These are phyloP conservation scores for Indri indri DNA, from an alignment of 2,113 vertebrate species.

Conservation along the genomic window DNA sequence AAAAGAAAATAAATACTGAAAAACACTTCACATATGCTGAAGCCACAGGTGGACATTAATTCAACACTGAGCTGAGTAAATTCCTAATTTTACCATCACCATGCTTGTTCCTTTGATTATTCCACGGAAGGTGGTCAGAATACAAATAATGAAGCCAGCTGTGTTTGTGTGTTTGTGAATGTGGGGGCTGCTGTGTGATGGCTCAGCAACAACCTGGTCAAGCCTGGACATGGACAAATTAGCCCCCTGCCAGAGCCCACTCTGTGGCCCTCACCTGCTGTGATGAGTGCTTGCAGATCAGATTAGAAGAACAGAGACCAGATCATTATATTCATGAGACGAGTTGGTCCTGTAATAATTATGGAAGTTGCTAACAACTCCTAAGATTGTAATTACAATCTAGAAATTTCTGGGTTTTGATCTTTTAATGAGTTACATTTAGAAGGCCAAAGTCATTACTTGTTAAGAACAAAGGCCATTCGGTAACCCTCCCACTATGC, in stretches of 20 bases:
- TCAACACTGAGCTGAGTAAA: not conserved
- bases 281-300: not conserved
- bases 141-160: not conserved
- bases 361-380: conserved; percentile 57
- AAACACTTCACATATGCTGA: not conserved
- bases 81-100: conserved; percentile 28
- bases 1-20: not conserved
- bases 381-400: conserved; percentile 64
- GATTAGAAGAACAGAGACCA: conserved; percentile 62
- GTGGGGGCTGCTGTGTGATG: not conserved
- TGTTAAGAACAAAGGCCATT: not conserved
- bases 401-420: conserved; percentile 52
- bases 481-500: not conserved
- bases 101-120: not conserved
- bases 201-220: not conserved
- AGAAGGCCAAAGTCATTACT: conserved; percentile 44
- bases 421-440: conserved; percentile 55
- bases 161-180: not conserved
- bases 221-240: conserved; percentile 26
- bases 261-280: conserved; percentile 5
- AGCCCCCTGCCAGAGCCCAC: not conserved
- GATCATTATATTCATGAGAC: conserved; percentile 68
- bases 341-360: conserved; percentile 58
- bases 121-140: not conserved
- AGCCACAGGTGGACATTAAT: not conserved